Conservation (phyloP, 2,113 vertebrate species). For the Hippocampus abdominalis region DNA sequence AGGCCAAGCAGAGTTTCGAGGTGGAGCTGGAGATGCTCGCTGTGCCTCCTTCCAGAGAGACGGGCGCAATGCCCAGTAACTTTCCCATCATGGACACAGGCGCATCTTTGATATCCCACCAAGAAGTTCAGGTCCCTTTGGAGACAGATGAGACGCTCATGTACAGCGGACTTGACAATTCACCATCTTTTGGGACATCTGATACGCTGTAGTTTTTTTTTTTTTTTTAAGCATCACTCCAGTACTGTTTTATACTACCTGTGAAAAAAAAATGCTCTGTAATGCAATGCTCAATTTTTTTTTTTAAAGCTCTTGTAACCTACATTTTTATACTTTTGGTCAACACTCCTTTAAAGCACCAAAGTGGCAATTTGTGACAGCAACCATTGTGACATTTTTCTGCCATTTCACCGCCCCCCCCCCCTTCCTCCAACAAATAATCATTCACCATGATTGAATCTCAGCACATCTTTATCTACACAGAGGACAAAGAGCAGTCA, state of each 20-base stretch:
- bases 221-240: too few relatives aligned
- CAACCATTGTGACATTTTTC: too few relatives aligned
- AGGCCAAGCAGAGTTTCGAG: slow-evolving; percentile 78
- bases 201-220: neutral
- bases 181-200: neutral
- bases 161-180: neutral
- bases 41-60: slow-evolving; percentile 73
- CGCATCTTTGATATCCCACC: neutral
- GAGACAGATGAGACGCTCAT: slow-evolving; percentile 54
- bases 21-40: slow-evolving; percentile 73
- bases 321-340: too few relatives aligned
- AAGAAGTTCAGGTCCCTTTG: slow-evolving; percentile 15
- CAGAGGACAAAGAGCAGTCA: neutral
- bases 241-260: too few relatives aligned
- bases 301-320: too few relatives aligned
- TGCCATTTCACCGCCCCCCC: neutral
- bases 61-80: slow-evolving; percentile 31
- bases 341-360: too few relatives aligned
- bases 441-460: too few relatives aligned
- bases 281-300: too few relatives aligned
- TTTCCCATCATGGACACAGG: slow-evolving; percentile 47
- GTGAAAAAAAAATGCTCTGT: too few relatives aligned
- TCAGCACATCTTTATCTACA: too few relatives aligned
- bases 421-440: neutral
- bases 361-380: too few relatives aligned